Conservation (phyloP, 2,888 invertebrate genomes). For the Drosophila yooni region DNA sequence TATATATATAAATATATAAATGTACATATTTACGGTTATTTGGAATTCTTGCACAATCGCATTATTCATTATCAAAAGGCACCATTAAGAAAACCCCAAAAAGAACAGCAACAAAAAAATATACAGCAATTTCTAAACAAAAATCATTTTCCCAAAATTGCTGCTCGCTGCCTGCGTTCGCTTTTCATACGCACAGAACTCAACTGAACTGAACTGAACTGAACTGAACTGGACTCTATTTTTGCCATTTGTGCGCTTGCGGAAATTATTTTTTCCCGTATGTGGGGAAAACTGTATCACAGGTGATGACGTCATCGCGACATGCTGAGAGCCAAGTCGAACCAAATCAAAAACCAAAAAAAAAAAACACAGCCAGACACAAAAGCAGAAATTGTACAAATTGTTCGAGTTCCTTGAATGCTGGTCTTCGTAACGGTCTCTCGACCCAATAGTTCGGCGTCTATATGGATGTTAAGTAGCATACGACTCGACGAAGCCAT, state of each 20-base stretch:
- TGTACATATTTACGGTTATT: not conserved
- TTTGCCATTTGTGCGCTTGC: constrained; percentile 57
- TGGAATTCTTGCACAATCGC: not conserved
- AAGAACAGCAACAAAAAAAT: constrained; percentile 12
- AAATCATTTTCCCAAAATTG: constrained; percentile 24
- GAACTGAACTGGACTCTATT: constrained; percentile 39
- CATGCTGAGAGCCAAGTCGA: constrained; percentile 23
- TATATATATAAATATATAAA: not conserved
- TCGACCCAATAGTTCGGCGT: not conserved
- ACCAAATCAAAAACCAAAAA: not conserved
- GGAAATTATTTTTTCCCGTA: constrained; percentile 52
- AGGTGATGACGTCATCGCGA: constrained; percentile 46
- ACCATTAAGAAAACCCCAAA: constrained; percentile 3
- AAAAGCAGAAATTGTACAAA: not conserved
- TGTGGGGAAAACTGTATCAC: constrained; percentile 38
- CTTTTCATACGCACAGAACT: constrained; percentile 14
- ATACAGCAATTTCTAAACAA: constrained; percentile 42
- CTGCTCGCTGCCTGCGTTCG: constrained; percentile 7
- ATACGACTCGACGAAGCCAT: no score
- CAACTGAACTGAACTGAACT: not conserved
- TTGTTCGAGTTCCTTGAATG: not conserved
- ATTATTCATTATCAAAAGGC: not conserved
- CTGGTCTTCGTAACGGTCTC: not conserved
- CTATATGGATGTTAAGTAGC: not conserved
- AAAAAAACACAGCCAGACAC: constrained; percentile 3